Conservation (phyloP, 2,797 vertebrate genomes). For the Euthynnus affinis region DNA sequence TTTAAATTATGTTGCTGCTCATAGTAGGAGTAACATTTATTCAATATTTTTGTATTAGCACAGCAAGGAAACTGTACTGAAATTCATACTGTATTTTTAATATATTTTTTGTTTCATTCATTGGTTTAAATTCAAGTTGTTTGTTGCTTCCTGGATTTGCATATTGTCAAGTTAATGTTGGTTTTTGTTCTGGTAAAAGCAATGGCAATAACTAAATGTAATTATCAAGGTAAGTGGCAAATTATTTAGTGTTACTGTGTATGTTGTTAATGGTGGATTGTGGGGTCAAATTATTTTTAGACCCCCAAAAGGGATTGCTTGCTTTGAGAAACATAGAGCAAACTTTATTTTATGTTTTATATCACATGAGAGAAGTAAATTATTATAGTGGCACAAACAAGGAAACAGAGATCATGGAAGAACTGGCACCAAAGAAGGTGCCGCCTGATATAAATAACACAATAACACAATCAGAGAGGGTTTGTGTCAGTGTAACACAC, state of each 20-base stretch:
- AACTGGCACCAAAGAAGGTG: not conserved
- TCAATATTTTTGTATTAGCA: too few relatives aligned
- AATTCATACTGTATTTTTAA: not conserved
- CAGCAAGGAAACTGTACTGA: not conserved
- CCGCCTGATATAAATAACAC: not conserved
- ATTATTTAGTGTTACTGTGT: not conserved
- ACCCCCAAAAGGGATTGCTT: not conserved
- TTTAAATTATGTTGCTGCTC: not conserved
- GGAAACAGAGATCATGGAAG: not conserved
- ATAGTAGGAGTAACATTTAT: too few relatives aligned
- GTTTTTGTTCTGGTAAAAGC: not conserved
- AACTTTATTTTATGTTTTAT: not conserved
- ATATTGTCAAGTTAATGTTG: not conserved
- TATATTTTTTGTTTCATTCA: not conserved
- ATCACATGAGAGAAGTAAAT: not conserved
- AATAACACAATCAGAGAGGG: not conserved
- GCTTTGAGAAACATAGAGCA: not conserved
- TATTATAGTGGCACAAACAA: not conserved
- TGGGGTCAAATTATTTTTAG: not conserved
- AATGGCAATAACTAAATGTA: not conserved
- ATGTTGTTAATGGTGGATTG: not conserved
- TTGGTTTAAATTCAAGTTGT: not conserved
- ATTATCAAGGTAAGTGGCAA: not conserved
- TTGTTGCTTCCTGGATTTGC: not conserved
- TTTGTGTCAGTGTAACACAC: slow-evolving; percentile 62